Evolutionary conservation across 2,113 vertebrate genomes (phyloP).

Genomic region (Edolisoma coerulescens): DNA sequence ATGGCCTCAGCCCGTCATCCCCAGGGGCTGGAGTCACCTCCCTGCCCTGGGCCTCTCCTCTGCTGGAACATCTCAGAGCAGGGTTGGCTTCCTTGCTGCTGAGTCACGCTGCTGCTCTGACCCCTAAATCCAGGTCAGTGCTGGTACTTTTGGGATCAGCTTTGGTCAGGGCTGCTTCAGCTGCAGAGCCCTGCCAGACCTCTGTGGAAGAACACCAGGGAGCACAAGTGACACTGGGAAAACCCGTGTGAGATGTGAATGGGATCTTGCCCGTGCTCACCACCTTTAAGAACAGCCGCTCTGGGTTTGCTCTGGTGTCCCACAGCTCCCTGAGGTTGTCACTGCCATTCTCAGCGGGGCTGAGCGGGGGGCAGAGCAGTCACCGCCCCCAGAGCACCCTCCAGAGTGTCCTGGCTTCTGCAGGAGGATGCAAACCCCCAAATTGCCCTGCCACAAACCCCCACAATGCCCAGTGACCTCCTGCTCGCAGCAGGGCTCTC

Average conservation of each 20-base stretch:
- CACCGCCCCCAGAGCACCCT: neutral
- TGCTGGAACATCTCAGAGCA: neutral
- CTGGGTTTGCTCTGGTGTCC: neutral
- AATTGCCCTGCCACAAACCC: neutral
- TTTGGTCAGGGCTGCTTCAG: neutral
- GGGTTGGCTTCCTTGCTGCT: neutral
- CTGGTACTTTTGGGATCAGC: neutral
- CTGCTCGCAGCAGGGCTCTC: neutral
- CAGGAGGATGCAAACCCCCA: neutral
- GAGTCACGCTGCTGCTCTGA: neutral
- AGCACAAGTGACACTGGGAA: fast-evolving
- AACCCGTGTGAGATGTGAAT: neutral
- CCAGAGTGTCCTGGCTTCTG: neutral
- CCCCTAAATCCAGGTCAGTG: neutral
- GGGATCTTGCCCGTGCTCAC: neutral
- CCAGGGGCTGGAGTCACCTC: neutral
- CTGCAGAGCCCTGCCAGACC: neutral
- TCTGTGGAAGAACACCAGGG: neutral
- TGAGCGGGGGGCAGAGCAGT: fast-evolving
- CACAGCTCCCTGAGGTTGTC: fast-evolving
- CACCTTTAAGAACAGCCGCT: neutral
- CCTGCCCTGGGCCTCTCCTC: neutral
- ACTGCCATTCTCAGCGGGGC: fast-evolving
- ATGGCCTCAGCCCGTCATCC: neutral
- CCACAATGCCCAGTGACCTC: fast-evolving